Percentiles rank a stretch among this genome's conserved stretches.
Evolutionary conservation across 37 sponge, comb jelly and placozoan genomes (phyloP).

Genomic region (Geodia barretti): DNA sequence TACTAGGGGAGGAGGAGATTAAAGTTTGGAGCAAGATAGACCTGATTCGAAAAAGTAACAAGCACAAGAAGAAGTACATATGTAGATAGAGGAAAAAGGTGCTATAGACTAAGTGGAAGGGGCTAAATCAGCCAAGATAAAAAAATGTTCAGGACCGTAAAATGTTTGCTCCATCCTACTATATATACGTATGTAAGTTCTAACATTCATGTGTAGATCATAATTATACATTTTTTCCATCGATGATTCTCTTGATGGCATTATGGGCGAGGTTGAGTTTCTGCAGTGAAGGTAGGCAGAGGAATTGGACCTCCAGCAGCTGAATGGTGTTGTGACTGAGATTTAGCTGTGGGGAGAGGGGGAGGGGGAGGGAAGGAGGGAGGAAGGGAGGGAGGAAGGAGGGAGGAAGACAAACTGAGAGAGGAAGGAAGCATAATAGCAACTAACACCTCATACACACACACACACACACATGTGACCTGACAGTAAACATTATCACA

Average conservation of each 20-base stretch:
- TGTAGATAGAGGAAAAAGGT: too few relatives aligned
- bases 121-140: too few relatives aligned
- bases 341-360: conserved; percentile 45
- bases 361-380: conserved; percentile 24
- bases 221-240: conserved; percentile 43
- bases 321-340: conserved; percentile 69
- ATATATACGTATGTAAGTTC: not conserved
- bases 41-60: too few relatives aligned
- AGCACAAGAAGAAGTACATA: too few relatives aligned
- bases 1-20: too few relatives aligned
- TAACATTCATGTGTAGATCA: not conserved
- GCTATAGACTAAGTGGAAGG: too few relatives aligned
- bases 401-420: not conserved
- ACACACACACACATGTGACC: not conserved
- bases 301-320: conserved; percentile 44
- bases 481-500: too few relatives aligned
- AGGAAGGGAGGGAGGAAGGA: not conserved
- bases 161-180: not conserved
- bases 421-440: too few relatives aligned
- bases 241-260: conserved; percentile 29
- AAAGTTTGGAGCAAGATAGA: too few relatives aligned
- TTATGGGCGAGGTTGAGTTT: conserved; percentile 69
- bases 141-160: too few relatives aligned
- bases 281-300: conserved; percentile 65
- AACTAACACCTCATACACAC: not conserved